phyloP scores from a whole-genome alignment of 2,888 invertebrate genomes.

The Drosophila paucipuncta region DNA sequence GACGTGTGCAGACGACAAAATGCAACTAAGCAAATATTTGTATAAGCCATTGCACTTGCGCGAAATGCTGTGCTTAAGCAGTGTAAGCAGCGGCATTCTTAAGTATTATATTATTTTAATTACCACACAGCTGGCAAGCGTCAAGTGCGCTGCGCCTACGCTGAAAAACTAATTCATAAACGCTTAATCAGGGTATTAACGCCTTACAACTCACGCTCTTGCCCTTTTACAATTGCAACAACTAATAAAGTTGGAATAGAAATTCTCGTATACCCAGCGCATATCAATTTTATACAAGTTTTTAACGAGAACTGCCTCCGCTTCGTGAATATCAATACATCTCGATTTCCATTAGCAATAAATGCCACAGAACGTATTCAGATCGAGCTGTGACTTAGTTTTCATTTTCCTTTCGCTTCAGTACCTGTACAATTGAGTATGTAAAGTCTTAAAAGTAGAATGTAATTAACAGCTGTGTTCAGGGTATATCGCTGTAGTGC shows the following conservation, averaged over 20 bases:
- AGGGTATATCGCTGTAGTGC: too few species aligned
- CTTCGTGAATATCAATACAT: neutral
- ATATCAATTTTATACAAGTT: neutral
- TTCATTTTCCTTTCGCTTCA: neutral
- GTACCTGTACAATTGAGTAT: neutral
- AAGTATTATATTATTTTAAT: neutral
- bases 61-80: neutral
- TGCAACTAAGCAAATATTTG: constrained; percentile 19
- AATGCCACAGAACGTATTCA: neutral
- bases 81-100: neutral
- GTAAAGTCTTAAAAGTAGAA: neutral
- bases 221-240: neutral
- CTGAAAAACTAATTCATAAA: neutral
- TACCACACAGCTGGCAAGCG: neutral
- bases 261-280: neutral
- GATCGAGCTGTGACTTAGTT: neutral
- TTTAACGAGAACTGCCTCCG: too few species aligned
- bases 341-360: neutral
- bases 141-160: neutral
- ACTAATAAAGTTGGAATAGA: neutral
- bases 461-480: neutral
- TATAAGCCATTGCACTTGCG: neutral
- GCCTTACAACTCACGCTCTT: neutral
- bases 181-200: neutral
- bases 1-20: constrained; percentile 10